phyloP scores from a whole-genome alignment of 2,113 vertebrate genomes.

The Martes martes region DNA sequence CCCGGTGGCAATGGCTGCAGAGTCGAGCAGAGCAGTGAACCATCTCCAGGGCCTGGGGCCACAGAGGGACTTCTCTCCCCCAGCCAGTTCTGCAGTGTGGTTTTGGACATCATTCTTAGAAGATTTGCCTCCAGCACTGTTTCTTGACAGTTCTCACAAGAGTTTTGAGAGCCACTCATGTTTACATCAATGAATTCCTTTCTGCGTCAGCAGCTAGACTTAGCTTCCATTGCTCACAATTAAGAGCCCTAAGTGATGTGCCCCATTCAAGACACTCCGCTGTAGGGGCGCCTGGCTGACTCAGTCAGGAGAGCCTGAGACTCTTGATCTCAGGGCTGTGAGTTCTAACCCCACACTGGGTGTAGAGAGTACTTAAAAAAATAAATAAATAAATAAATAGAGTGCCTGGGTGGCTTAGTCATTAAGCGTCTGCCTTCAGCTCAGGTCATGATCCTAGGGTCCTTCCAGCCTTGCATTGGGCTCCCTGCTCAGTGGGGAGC shows the following conservation, averaged over 20 bases:
- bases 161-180: background rate
- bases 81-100: background rate
- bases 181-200: background rate
- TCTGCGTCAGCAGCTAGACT: background rate
- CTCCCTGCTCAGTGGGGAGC: too few relatives aligned
- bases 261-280: background rate
- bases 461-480: too few relatives aligned
- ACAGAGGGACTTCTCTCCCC: background rate
- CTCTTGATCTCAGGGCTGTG: background rate
- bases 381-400: too few relatives aligned
- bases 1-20: background rate
- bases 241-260: background rate
- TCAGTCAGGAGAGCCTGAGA: too few relatives aligned
- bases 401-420: too few relatives aligned
- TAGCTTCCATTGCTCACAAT: too few relatives aligned
- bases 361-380: background rate
- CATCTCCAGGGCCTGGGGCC: too few relatives aligned
- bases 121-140: background rate
- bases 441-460: too few relatives aligned
- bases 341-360: background rate
- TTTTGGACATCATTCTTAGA: background rate
- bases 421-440: too few relatives aligned
- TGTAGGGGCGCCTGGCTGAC: too few relatives aligned
- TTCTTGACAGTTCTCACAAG: background rate
- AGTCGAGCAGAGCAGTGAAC: accelerated